phyloP scores from a whole-genome alignment of 2,888 invertebrate species.

The Gymnoscelis rufifasciata region DNA sequence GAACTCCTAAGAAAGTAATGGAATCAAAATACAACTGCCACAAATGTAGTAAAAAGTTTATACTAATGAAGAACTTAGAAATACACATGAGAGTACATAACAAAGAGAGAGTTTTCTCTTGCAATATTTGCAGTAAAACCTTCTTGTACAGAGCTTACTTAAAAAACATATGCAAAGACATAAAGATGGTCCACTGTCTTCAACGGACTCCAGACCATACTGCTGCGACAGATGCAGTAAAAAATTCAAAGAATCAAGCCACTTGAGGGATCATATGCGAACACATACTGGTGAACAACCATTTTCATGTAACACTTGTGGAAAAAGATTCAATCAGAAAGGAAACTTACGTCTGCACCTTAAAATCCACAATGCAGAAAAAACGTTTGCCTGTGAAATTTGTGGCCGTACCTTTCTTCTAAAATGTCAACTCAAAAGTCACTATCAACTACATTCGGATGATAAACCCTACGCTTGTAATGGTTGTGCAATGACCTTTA shows the following conservation, averaged over 20 bases:
- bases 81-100: conserved; percentile 7
- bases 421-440: conserved; percentile 3
- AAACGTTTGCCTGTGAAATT: conserved; percentile 6
- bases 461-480: conserved; percentile 1
- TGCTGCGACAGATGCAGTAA: conserved; percentile 9
- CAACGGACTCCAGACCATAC: not conserved
- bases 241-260: conserved; percentile 1
- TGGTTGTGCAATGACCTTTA: conserved; percentile 6
- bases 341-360: conserved; percentile 2
- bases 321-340: conserved; percentile 4
- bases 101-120: conserved; percentile 1
- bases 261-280: conserved; percentile 3
- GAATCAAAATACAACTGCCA: not conserved
- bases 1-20: not conserved
- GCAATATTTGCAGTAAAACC: not conserved
- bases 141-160: not conserved
- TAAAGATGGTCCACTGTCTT: not conserved
- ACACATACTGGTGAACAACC: conserved; percentile 6
- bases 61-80: not conserved
- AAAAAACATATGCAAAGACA: conserved; percentile 3
- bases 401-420: conserved; percentile 7
- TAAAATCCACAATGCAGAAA: conserved; percentile 9
- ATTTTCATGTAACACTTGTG: conserved; percentile 5
- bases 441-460: not conserved
- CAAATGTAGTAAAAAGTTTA: conserved; percentile 5